These are phyloP conservation scores for Polydesmus complanatus DNA, from an alignment of 2,888 invertebrate genomes.

Conservation along the genomic window DNA sequence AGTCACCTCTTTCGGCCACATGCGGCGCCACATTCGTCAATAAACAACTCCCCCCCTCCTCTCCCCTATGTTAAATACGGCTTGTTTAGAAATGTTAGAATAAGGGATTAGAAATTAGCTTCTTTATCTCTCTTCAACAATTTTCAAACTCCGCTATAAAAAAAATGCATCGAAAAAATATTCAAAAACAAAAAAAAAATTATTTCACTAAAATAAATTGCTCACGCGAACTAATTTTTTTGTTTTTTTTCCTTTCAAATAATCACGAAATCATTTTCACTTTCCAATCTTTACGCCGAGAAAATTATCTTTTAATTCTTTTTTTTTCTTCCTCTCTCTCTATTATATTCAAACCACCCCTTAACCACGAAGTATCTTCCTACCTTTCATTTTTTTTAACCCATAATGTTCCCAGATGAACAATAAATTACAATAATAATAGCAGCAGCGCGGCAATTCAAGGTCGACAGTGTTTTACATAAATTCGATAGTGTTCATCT, in stretches of 20 bases:
- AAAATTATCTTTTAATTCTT: background rate
- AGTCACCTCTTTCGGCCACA: background rate
- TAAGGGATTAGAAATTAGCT: too few relatives aligned
- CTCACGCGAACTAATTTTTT: background rate
- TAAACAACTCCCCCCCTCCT: too few relatives aligned
- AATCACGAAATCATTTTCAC: background rate
- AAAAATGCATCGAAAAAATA: background rate
- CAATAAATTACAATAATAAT: background rate
- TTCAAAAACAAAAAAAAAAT: background rate
- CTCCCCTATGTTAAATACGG: too few relatives aligned
- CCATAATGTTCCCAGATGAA: too few relatives aligned
- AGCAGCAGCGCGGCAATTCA: background rate
- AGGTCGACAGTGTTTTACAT: background rate
- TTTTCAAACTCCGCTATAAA: background rate
- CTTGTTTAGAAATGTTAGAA: too few relatives aligned
- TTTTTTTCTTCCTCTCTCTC: background rate
- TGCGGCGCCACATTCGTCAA: background rate
- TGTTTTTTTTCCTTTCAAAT: too few relatives aligned
- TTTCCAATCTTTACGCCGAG: background rate
- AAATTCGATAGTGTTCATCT: background rate
- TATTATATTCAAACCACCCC: background rate
- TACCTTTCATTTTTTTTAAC: too few relatives aligned
- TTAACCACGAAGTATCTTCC: too few relatives aligned
- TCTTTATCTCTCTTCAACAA: background rate
- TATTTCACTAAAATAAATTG: background rate